Evolutionary conservation across 2,797 vertebrate species (phyloP).

Genomic region (Denticeps clupeoides): DNA sequence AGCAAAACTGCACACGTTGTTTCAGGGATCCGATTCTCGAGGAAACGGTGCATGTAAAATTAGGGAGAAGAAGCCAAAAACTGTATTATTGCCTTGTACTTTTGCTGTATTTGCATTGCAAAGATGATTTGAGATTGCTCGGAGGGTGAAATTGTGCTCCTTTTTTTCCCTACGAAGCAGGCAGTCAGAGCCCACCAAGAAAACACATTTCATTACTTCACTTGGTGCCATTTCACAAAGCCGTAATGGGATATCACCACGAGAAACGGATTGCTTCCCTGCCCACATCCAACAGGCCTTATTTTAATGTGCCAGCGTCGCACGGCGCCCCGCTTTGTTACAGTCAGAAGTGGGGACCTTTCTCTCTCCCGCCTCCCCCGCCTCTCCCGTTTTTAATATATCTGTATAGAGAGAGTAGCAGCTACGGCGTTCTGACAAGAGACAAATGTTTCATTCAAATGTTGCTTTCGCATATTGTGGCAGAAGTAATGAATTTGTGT

Average conservation of each 20-base stretch:
- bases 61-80: background rate
- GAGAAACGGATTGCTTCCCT: constrained; percentile 53
- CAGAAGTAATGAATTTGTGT: constrained; percentile 89
- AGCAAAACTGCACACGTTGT: too few relatives aligned
- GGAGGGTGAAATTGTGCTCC: constrained; percentile 23
- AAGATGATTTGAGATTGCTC: constrained; percentile 11
- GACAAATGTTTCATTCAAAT: constrained; percentile 99
- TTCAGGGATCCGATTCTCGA: too few relatives aligned
- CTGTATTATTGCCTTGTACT: background rate
- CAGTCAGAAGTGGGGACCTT: constrained; percentile 36
- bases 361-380: background rate
- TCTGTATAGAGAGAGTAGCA: constrained; percentile 59
- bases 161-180: constrained; percentile 37
- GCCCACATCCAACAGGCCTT: constrained; percentile 50
- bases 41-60: too few relatives aligned
- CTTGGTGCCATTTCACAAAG: constrained; percentile 41
- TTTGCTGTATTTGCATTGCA: constrained; percentile 17
- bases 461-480: constrained; percentile 90
- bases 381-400: constrained; percentile 36
- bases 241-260: constrained; percentile 42
- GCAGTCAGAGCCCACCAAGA: constrained; percentile 13
- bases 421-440: constrained; percentile 81
- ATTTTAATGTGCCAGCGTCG: constrained; percentile 53
- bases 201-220: constrained; percentile 50
- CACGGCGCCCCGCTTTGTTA: constrained; percentile 48